Evolutionary conservation across 2,797 vertebrate species (phyloP), one percentile per base, ranked within the genome.

Genomic region (Kryptopterus vitreolus): DNA sequence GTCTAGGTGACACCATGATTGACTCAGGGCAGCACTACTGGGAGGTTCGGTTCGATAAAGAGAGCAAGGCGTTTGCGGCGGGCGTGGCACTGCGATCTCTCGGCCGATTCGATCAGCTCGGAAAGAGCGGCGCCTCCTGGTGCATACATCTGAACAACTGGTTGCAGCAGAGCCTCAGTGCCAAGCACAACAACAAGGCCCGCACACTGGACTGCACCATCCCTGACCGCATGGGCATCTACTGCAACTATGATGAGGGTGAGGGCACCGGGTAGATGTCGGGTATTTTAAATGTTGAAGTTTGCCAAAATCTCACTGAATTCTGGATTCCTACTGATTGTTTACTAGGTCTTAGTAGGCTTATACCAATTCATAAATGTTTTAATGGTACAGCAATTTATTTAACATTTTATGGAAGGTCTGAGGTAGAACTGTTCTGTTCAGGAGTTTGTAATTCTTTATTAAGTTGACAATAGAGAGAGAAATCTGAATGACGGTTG

Each of bases 111-210:
- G 97, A 98, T 89, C 97, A 97, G 92, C 86, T 99, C 89, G 97
- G 97, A 81, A 97, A 97, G 89, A 98, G 93, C 3, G 82, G 91
- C 0, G 94, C 96, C 0, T 98, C 97, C 55, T 99, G 97, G 97
- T 98, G 97, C 91, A 92, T 99, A 85, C 96, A 98, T 77, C 93
- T 97, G 79, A 98, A 98, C 93, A 98, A 98, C 93, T 98, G 97
- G 97, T 94, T 98, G 71, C 97, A 98, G 92, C 95, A 97, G 94
- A 97, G 95, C 91, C 96, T 98, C 90, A 96, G 95, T 0, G 97
- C 97, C 87, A 99, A 99, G 89, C 96, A 99, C 79, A 96, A 96
- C 92, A 99, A 99, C 94, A 98, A 98, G 90, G 96, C 96, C 63
- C 96, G 96, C 52, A 91, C 90, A 4, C 93, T 99, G 86, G 97